Percentiles rank a stretch among this genome's conserved stretches.
Evolutionary conservation across 2,797 vertebrate genomes (phyloP).

Genomic region (Leucoraja ocellata): DNA sequence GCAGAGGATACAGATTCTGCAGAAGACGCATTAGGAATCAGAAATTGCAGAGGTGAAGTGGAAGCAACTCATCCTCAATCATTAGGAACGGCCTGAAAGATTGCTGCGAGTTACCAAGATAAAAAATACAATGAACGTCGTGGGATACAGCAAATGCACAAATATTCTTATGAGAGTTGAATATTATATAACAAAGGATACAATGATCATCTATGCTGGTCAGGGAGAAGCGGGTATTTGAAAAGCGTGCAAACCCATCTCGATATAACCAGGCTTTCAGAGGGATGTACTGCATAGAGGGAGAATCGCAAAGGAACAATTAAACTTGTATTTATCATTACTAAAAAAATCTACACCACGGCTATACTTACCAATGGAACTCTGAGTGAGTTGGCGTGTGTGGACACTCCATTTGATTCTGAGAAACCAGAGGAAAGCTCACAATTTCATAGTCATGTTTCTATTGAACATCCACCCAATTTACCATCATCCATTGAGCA

Average conservation of each 20-base stretch:
- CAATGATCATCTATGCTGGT: constrained; percentile 74
- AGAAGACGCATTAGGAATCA: no score
- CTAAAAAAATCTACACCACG: neutral
- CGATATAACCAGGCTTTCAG: constrained; percentile 76
- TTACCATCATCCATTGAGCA: neutral
- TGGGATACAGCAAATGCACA: no score
- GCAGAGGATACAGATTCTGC: no score
- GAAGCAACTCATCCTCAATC: no score
- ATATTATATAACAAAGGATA: constrained; percentile 56
- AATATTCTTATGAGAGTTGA: no score
- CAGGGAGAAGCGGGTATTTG: constrained; percentile 71
- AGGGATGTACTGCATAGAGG: constrained; percentile 62
- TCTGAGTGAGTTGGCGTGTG: neutral
- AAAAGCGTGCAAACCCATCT: constrained; percentile 77
- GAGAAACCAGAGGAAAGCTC: neutral
- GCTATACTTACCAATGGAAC: no score
- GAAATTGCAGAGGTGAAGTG: no score
- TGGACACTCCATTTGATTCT: neutral
- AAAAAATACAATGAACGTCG: no score
- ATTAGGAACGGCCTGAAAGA: no score
- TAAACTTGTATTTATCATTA: neutral
- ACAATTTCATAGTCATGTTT: neutral
- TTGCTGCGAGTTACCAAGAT: no score
- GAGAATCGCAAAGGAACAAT: neutral
- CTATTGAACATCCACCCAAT: neutral